Evolutionary conservation across 2,113 vertebrate genomes (phyloP), one percentile per base, ranked within the genome.

Genomic region (Ranitomeya imitator): DNA sequence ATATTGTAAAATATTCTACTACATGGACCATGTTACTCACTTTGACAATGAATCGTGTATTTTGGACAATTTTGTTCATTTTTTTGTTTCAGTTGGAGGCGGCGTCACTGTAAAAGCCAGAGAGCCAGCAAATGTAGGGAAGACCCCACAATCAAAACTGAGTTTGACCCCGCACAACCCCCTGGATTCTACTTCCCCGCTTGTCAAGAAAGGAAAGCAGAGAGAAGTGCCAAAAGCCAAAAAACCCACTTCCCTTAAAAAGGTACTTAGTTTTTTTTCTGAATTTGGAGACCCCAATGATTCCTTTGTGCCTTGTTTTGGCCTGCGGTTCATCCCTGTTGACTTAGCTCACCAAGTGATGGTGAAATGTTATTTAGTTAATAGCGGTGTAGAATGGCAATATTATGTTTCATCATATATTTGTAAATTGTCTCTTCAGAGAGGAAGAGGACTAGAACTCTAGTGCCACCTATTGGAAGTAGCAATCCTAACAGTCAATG

Each of bases 201-300:
- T 98, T 91, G 95, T 97, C 76, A 99, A 99, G 93, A 99, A 98
- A 88, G 98, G 98, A 78, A 99, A 99, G 87, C 98, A 99, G 90
- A 95, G 98, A 91, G 98, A 99, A 91, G 94, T 98, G 7, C 98
- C 98, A 84, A 99, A 97, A 93, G 95, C 96, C 84, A 99, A 99
- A 93, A 99, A 99, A 92, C 98, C 98, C 16, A 98, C 98, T 1
- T 95, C 98, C 5, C 93, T 99, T 21, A 99, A 99, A 93, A 97
- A 97, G 95, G 98, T 96, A 26, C 19, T 12, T 45, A 6, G 71
- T 74, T 51, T 7, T 31, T 31, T 74, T 37, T 37, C 7, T 74
- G 15, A 45, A 16, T 45, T 18, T 16, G 15, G 9, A 18, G 16
- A 74, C 15, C 8, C 14, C 69, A 37, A 7, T 71, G 69, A 67